Percentiles rank a stretch among this genome's conserved stretches.
Evolutionary conservation across 1,140 invertebrate species (phyloP).

Genomic region (Achroia grisella): DNA sequence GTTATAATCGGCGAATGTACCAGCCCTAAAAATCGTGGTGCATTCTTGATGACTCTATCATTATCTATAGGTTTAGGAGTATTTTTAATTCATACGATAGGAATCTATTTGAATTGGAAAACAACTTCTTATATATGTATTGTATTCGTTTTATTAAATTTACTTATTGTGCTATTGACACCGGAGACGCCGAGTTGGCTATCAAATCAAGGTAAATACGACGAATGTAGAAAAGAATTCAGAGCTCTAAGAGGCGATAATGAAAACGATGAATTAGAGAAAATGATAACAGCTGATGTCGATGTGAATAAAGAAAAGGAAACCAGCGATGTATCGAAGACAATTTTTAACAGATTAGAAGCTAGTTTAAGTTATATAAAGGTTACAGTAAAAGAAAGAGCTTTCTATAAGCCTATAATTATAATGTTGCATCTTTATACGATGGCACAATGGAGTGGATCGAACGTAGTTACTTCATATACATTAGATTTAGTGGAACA

Average conservation of each 20-base stretch:
- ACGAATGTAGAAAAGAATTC: conserved; percentile 28
- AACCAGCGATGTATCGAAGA: background rate
- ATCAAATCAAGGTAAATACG: conserved; percentile 26
- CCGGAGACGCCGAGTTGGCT: conserved; percentile 38
- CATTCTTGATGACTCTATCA: conserved; percentile 32
- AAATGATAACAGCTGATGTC: conserved; percentile 24
- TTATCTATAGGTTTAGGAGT: conserved; percentile 26
- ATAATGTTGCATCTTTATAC: conserved; percentile 25
- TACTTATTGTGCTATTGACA: conserved; percentile 24
- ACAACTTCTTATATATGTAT: conserved; percentile 20
- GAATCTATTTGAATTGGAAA: conserved; percentile 27
- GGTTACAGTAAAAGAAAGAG: conserved; percentile 8
- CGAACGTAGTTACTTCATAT: conserved; percentile 16
- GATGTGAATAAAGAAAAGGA: conserved; percentile 13
- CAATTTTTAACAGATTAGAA: background rate
- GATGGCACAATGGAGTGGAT: conserved; percentile 19
- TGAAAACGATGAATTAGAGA: conserved; percentile 33
- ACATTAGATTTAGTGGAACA: conserved; percentile 12
- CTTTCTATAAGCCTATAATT: conserved; percentile 25
- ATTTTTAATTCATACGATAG: conserved; percentile 24
- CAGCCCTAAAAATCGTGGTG: conserved; percentile 17
- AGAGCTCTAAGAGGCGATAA: conserved; percentile 27
- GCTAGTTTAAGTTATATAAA: background rate
- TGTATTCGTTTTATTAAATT: conserved; percentile 20
- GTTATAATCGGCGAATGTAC: conserved; percentile 9